Evolutionary conservation across 2,888 invertebrate species (phyloP).

Genomic region (Ennomos fuscantarius): DNA sequence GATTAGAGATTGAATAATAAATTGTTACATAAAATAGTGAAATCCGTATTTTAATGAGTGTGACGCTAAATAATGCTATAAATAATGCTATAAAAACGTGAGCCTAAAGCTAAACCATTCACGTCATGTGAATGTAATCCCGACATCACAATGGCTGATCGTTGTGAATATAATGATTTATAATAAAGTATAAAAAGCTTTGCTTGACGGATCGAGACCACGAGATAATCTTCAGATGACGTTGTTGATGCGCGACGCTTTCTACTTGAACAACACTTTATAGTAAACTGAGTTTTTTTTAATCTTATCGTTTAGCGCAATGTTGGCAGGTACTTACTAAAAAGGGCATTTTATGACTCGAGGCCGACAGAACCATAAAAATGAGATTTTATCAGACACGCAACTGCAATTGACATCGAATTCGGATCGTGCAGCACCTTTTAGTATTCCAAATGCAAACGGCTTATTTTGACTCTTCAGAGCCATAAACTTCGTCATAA

Average conservation of each 20-base stretch:
- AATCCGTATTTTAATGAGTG: conserved; percentile 20
- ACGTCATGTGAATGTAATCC: conserved; percentile 13
- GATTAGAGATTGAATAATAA: not conserved
- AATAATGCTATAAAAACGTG: conserved; percentile 22
- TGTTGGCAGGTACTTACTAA: not conserved
- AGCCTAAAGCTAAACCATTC: conserved; percentile 15
- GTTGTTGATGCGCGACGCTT: not conserved
- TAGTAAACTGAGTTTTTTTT: no score
- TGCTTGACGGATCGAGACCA: not conserved
- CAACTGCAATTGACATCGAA: conserved; percentile 28
- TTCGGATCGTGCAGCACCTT: conserved; percentile 36
- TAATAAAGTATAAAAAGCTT: conserved; percentile 17
- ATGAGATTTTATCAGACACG: conserved; percentile 35
- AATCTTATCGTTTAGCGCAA: not conserved
- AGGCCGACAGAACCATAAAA: conserved; percentile 27
- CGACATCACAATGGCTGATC: conserved; percentile 15
- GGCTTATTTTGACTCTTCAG: conserved; percentile 12
- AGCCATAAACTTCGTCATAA: conserved; percentile 23
- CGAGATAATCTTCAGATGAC: not conserved
- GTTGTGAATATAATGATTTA: conserved; percentile 20
- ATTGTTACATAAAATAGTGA: conserved; percentile 18
- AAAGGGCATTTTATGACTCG: conserved; percentile 5
- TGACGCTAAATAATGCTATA: conserved; percentile 7
- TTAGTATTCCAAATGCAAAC: conserved; percentile 32
- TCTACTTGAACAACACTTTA: not conserved